Evolutionary conservation across 2,113 vertebrate genomes (phyloP).

Genomic region (Corythoichthys intestinalis): DNA sequence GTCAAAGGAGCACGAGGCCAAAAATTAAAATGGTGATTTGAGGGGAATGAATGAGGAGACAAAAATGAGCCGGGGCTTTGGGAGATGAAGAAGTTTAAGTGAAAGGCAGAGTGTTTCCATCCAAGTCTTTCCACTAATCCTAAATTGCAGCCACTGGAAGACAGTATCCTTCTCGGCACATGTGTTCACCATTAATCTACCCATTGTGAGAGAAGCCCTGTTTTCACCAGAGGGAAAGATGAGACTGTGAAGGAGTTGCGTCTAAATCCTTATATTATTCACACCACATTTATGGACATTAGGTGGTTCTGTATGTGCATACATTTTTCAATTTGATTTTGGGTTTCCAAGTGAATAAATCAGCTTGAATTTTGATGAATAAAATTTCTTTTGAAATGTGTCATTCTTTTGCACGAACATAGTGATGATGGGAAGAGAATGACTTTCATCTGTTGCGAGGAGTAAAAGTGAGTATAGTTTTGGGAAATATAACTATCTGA

Average conservation of each 20-base stretch:
- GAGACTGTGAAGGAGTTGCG: constrained; percentile 36
- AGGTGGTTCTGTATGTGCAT: constrained; percentile 1
- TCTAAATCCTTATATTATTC: constrained; percentile 41
- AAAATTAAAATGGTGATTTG: constrained; percentile 54
- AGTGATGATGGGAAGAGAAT: neutral
- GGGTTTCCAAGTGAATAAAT: constrained; percentile 5
- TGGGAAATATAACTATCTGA: constrained; percentile 52
- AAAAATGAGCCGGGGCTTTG: constrained; percentile 34
- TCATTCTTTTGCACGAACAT: neutral
- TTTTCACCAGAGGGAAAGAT: constrained; percentile 52
- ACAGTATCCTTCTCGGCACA: constrained; percentile 64
- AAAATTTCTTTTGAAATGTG: neutral
- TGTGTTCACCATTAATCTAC: constrained; percentile 68
- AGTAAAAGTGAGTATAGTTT: constrained; percentile 33
- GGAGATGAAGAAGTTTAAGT: constrained; percentile 32
- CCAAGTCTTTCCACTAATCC: constrained; percentile 68
- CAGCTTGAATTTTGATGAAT: neutral
- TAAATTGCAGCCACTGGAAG: constrained; percentile 67
- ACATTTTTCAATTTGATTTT: constrained; percentile 1
- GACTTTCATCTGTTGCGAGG: constrained; percentile 12
- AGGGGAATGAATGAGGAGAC: constrained; percentile 48
- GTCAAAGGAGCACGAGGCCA: constrained; percentile 31
- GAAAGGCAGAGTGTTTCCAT: constrained; percentile 60
- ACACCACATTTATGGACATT: constrained; percentile 24
- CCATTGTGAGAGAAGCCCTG: constrained; percentile 42